A percentile compares a stretch with the other conserved stretches of the same genome.
Conservation (phyloP, 2,797 vertebrate species). For the Monodelphis domestica region DNA sequence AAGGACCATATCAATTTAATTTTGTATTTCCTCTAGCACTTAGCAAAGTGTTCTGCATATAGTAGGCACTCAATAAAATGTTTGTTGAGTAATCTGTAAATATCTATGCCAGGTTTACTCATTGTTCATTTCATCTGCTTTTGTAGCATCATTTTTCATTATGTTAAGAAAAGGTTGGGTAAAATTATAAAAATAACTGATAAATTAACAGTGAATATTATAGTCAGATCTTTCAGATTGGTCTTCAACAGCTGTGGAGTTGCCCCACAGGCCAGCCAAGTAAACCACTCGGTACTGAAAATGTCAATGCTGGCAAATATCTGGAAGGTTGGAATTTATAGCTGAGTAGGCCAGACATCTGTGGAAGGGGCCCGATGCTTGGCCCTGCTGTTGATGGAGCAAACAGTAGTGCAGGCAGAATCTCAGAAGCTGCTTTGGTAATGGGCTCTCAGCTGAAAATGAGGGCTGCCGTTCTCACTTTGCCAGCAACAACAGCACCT, state of each 20-base stretch:
- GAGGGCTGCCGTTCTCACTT: background rate
- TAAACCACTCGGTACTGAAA: background rate
- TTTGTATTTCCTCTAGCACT: background rate
- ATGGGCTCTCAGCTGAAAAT: background rate
- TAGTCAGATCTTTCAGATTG: background rate
- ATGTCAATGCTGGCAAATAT: background rate
- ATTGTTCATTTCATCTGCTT: background rate
- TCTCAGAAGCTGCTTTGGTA: background rate
- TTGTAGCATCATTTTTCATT: background rate
- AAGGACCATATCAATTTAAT: background rate
- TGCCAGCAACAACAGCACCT: background rate
- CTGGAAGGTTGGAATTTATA: conserved; percentile 12
- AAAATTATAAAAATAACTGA: background rate
- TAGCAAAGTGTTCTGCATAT: background rate
- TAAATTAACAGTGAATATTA: background rate
- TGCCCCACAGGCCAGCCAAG: conserved; percentile 36
- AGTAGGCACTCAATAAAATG: background rate
- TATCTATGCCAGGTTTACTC: background rate
- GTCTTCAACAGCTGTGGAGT: background rate
- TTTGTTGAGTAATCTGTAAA: background rate
- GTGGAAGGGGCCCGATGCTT: background rate
- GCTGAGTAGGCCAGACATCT: conserved; percentile 6
- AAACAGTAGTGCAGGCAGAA: background rate
- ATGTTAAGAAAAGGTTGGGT: background rate
- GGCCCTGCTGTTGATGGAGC: background rate